Evolutionary conservation across 2,888 invertebrate genomes (phyloP).

Genomic region (Taenaris catops): DNA sequence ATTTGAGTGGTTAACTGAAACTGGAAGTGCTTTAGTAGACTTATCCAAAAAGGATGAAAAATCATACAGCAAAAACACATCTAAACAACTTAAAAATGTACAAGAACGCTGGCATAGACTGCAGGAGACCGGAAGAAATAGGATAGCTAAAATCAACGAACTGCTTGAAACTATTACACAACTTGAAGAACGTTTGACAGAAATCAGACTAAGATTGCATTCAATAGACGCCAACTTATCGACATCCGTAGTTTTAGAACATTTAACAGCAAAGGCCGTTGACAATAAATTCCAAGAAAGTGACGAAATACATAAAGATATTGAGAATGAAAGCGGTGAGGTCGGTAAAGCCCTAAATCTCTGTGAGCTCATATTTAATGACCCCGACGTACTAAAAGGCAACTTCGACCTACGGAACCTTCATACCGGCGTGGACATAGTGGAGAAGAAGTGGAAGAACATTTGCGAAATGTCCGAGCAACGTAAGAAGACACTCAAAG

Average conservation of each 20-base stretch:
- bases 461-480: constrained; percentile 87
- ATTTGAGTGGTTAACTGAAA: constrained; percentile 86
- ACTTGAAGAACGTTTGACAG: constrained; percentile 85
- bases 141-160: constrained; percentile 86
- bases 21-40: constrained; percentile 83
- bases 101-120: constrained; percentile 85
- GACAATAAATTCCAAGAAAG: constrained; percentile 85
- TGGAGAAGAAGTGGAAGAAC: constrained; percentile 89
- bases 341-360: constrained; percentile 89
- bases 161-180: constrained; percentile 84
- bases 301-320: constrained; percentile 85
- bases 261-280: constrained; percentile 82
- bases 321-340: constrained; percentile 88
- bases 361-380: constrained; percentile 87
- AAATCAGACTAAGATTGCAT: constrained; percentile 86
- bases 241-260: constrained; percentile 84
- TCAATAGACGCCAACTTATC: constrained; percentile 85
- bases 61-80: constrained; percentile 67
- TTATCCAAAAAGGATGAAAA: constrained; percentile 82
- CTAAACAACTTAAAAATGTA: constrained; percentile 80
- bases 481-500: constrained; percentile 64
- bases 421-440: constrained; percentile 82
- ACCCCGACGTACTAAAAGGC: constrained; percentile 85
- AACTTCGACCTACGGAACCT: constrained; percentile 86
- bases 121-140: constrained; percentile 81